phyloP scores from a whole-genome alignment of 2,888 invertebrate species.

The Phengaris arion region DNA sequence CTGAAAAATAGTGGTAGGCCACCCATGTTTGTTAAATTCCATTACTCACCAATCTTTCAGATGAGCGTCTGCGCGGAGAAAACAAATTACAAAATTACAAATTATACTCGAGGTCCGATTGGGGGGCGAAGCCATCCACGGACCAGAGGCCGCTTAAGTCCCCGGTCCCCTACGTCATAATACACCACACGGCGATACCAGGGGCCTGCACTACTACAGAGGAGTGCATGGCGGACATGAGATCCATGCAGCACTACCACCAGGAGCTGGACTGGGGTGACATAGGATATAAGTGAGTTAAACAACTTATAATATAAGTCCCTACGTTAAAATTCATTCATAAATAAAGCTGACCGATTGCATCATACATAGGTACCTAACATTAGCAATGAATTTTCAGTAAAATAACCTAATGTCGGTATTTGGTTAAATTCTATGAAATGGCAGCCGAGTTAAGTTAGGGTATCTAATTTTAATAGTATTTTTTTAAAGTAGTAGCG shows the following conservation, averaged over 20 bases:
- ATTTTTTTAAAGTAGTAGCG: too few species aligned
- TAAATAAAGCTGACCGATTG: too few species aligned
- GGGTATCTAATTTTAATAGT: too few species aligned
- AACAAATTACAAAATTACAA: slow-evolving; percentile 36
- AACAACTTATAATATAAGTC: too few species aligned
- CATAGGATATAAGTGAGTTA: slow-evolving; percentile 81
- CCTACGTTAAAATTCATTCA: too few species aligned
- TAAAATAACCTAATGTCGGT: too few species aligned
- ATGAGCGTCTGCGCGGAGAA: background rate
- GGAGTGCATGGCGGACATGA: slow-evolving; percentile 80
- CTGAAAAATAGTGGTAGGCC: too few species aligned
- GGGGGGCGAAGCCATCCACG: slow-evolving; percentile 79
- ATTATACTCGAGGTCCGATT: slow-evolving; percentile 69
- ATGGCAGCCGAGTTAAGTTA: too few species aligned
- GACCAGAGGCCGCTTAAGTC: slow-evolving; percentile 64
- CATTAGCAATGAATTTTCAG: too few species aligned
- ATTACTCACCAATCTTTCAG: background rate
- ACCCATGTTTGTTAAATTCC: too few species aligned
- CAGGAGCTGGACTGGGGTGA: slow-evolving; percentile 83
- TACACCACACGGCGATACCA: slow-evolving; percentile 85
- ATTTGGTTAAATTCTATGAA: too few species aligned
- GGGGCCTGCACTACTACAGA: slow-evolving; percentile 76
- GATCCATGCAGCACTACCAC: slow-evolving; percentile 83
- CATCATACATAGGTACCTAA: too few species aligned
- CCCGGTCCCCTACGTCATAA: slow-evolving; percentile 83